Percentiles rank a stretch among this genome's conserved stretches.
Evolutionary conservation across 2,888 invertebrate genomes (phyloP).

Genomic region (Ophion ellenae): DNA sequence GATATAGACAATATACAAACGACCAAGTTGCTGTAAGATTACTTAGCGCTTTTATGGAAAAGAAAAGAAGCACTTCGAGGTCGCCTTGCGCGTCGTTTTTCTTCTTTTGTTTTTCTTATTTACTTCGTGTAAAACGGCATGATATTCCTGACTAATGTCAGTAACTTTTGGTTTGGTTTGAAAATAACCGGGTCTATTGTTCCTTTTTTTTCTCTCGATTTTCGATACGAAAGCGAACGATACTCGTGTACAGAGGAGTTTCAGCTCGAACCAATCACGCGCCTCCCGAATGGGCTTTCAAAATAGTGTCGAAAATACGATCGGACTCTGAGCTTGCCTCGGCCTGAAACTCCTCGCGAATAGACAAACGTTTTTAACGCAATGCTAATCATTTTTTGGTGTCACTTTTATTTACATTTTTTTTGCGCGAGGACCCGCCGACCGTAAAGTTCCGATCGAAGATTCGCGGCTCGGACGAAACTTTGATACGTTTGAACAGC

Average conservation of each 20-base stretch:
- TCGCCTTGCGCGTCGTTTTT: neutral
- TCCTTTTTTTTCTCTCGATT: neutral
- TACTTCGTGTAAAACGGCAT: constrained; percentile 76
- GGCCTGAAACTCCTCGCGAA: constrained; percentile 8
- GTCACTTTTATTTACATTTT: too few species aligned
- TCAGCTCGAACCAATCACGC: neutral
- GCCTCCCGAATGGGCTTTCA: too few species aligned
- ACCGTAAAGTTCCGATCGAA: too few species aligned
- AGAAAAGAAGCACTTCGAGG: neutral
- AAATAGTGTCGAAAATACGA: neutral
- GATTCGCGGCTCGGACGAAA: too few species aligned
- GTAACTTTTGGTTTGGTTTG: constrained; percentile 82
- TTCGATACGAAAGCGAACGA: neutral
- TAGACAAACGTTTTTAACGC: constrained; percentile 56
- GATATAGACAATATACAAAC: constrained; percentile 8
- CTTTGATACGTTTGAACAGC: too few species aligned
- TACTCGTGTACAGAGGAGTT: neutral
- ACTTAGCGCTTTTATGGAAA: constrained; percentile 31
- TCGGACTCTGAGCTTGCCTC: neutral
- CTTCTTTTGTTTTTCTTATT: constrained; percentile 37
- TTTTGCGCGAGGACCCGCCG: too few species aligned
- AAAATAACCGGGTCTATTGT: constrained; percentile 73
- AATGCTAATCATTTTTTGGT: constrained; percentile 46
- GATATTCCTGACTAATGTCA: constrained; percentile 81
- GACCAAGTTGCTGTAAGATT: constrained; percentile 42